Conservation (phyloP, 2,113 vertebrate genomes). For the Romanogobio albipinnatus region DNA sequence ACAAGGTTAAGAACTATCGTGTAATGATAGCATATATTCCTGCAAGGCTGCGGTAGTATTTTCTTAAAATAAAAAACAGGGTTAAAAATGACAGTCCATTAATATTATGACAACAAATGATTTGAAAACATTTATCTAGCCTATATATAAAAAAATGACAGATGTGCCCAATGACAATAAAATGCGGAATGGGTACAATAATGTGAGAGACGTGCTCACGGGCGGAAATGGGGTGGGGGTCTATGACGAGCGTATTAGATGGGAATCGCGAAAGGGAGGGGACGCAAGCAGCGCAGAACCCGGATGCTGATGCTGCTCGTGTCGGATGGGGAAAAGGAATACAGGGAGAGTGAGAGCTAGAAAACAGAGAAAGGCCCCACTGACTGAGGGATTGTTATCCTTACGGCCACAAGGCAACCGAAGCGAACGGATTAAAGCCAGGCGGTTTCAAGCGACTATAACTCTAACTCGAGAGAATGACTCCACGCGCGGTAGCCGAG, state of each 20-base stretch:
- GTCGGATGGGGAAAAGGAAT: conserved; percentile 63
- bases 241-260: conserved; percentile 45
- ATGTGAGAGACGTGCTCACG: conserved; percentile 25
- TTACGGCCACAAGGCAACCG: conserved; percentile 29
- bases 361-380: conserved; percentile 50
- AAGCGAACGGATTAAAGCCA: not conserved
- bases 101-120: not conserved
- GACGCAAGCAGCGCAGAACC: conserved; percentile 64
- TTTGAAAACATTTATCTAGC: not conserved
- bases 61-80: not conserved
- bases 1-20: too few relatives aligned
- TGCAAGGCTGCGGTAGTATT: not conserved
- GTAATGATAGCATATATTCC: not conserved
- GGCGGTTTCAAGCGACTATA: not conserved
- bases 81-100: too few relatives aligned
- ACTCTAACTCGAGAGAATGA: conserved; percentile 2
- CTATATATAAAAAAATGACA: not conserved
- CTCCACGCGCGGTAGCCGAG: conserved; percentile 31
- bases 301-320: conserved; percentile 81
- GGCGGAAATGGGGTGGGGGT: conserved; percentile 12
- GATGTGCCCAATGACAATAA: not conserved
- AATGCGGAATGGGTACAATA: not conserved
- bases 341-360: conserved; percentile 50
- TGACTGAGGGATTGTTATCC: conserved; percentile 47
- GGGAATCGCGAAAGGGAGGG: conserved; percentile 52